Percentiles rank a stretch among this genome's conserved stretches.
Conservation (phyloP, 2,888 invertebrate genomes). For the Drosophila paucipuncta region DNA sequence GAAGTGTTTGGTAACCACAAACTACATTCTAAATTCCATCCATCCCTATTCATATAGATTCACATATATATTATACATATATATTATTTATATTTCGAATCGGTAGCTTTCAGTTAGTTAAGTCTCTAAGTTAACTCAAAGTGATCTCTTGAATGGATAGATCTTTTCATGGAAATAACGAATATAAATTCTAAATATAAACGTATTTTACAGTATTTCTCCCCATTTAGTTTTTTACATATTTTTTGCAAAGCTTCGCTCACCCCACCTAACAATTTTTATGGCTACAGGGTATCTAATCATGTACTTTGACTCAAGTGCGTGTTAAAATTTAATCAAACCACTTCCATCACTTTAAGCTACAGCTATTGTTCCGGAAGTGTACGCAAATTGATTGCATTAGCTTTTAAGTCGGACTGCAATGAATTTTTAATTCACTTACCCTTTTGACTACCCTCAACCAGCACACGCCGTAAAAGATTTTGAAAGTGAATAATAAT, state of each 20-base stretch:
- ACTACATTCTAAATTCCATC: neutral
- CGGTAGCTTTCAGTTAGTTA: neutral
- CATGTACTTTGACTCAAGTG: constrained; percentile 42
- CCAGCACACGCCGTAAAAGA: constrained; percentile 26
- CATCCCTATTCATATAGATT: neutral
- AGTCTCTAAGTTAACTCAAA: neutral
- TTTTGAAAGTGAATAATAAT: constrained; percentile 46
- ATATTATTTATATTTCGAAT: neutral
- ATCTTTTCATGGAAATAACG: neutral
- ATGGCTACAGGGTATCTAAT: neutral
- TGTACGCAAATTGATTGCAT: constrained; percentile 42
- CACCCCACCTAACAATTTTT: rapidly evolving
- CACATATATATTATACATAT: neutral
- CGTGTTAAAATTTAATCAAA: constrained; percentile 11
- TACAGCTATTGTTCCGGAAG: constrained; percentile 1
- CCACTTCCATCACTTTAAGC: neutral
- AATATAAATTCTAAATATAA: neutral
- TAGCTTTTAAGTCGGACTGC: constrained; percentile 13
- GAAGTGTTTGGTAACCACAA: neutral
- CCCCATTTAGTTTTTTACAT: neutral
- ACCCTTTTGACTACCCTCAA: neutral
- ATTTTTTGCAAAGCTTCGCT: neutral
- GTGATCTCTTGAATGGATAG: neutral
- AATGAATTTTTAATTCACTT: constrained; percentile 13
- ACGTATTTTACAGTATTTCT: neutral